Percentiles rank a stretch among this genome's conserved stretches.
These are phyloP conservation scores for Darevskia nairensis DNA, from an alignment of 2,797 vertebrate species.

Conservation along the genomic window DNA sequence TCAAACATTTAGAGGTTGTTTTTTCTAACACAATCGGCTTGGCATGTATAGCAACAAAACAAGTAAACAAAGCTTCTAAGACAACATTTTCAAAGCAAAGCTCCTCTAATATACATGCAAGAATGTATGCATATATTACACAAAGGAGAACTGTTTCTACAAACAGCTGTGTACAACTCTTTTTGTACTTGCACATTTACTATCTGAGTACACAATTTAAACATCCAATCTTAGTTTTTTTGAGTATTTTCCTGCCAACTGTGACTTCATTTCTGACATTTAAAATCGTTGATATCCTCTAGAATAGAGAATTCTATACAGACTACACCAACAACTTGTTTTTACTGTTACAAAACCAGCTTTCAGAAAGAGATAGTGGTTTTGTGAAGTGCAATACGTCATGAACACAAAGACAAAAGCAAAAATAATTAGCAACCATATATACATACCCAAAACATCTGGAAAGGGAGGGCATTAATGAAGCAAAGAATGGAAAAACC, in stretches of 20 bases:
- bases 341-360: slow-evolving; percentile 51
- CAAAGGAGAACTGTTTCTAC: slow-evolving; percentile 38
- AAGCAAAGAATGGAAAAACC: slow-evolving; percentile 85
- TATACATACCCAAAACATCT: slow-evolving; percentile 93
- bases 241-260: slow-evolving; percentile 22
- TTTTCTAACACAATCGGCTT: slow-evolving; percentile 28
- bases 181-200: slow-evolving; percentile 28
- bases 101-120: slow-evolving; percentile 7
- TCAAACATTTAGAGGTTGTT: slow-evolving; percentile 4
- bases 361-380: slow-evolving; percentile 41
- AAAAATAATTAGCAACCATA: slow-evolving; percentile 70
- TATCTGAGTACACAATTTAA: slow-evolving; percentile 22
- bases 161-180: not conserved
- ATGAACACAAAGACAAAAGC: slow-evolving; percentile 64
- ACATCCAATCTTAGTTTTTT: not conserved
- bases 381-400: slow-evolving; percentile 63
- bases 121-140: slow-evolving; percentile 5
- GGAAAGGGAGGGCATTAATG: slow-evolving; percentile 82
- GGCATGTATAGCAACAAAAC: not conserved
- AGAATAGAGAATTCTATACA: slow-evolving; percentile 32
- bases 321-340: slow-evolving; percentile 34
- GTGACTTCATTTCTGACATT: slow-evolving; percentile 40
- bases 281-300: slow-evolving; percentile 37
- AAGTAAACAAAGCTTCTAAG: slow-evolving; percentile 26
- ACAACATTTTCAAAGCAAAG: slow-evolving; percentile 18